These are phyloP conservation scores for Polydrusus cervinus DNA, from an alignment of 2,888 invertebrate species.

Conservation along the genomic window DNA sequence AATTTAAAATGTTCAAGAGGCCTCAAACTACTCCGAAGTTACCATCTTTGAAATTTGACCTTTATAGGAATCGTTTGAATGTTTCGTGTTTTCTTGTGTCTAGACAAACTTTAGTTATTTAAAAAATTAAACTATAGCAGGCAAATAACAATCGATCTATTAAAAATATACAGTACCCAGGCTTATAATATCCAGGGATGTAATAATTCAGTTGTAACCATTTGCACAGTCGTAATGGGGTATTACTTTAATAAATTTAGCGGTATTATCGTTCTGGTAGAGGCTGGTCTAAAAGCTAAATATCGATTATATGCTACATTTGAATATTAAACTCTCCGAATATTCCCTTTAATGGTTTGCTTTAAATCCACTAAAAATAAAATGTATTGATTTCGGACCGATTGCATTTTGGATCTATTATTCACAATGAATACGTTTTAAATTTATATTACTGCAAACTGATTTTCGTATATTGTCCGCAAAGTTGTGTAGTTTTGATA, in stretches of 20 bases:
- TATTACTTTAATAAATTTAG: constrained; percentile 34
- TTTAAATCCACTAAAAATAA: constrained; percentile 39
- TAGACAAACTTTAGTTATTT: too few species aligned
- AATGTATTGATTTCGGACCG: constrained; percentile 29
- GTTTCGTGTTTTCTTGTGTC: too few species aligned
- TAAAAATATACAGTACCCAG: background rate
- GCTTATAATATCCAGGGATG: constrained; percentile 14
- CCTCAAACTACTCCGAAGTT: too few species aligned
- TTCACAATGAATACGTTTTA: constrained; percentile 29
- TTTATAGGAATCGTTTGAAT: too few species aligned
- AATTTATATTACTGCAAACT: constrained; percentile 19
- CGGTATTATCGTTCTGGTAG: constrained; percentile 15
- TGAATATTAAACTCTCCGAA: constrained; percentile 27
- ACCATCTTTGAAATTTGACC: too few species aligned
- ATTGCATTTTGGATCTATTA: constrained; percentile 30
- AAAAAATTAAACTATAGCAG: too few species aligned
- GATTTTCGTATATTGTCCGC: constrained; percentile 19
- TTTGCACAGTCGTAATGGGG: constrained; percentile 21
- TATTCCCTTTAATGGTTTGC: constrained; percentile 29
- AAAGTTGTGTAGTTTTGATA: constrained; percentile 2
- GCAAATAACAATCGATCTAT: too few species aligned
- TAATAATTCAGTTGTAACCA: constrained; percentile 31
- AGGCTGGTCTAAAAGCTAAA: constrained; percentile 13
- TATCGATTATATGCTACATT: constrained; percentile 28
- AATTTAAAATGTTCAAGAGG: too few species aligned